phyloP scores from a whole-genome alignment of 2,888 invertebrate species.

The Caenorhabditis sp. region DNA sequence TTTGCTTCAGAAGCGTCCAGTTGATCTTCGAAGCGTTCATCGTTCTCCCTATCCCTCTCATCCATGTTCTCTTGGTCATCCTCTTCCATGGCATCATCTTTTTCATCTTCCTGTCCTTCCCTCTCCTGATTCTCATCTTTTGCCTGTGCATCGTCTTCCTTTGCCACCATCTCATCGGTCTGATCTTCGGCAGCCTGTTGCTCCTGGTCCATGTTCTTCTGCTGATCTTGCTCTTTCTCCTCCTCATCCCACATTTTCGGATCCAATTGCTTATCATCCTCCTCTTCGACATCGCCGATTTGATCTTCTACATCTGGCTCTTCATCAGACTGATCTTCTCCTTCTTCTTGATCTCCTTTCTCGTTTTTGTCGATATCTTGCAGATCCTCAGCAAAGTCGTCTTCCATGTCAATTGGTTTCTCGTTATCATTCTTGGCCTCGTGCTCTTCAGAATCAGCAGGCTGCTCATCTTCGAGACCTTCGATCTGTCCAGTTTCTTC shows the following conservation, averaged over 20 bases:
- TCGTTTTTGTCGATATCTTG: slow-evolving; percentile 84
- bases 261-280: slow-evolving; percentile 91
- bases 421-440: slow-evolving; percentile 85
- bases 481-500: slow-evolving; percentile 86
- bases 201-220: slow-evolving; percentile 87
- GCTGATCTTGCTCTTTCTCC: slow-evolving; percentile 84
- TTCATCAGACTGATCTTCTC: slow-evolving; percentile 83
- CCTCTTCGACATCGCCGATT: slow-evolving; percentile 84
- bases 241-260: slow-evolving; percentile 98
- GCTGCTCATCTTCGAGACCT: slow-evolving; percentile 74
- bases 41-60: slow-evolving; percentile 83
- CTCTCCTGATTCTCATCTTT: slow-evolving; percentile 85
- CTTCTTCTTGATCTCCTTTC: slow-evolving; percentile 86
- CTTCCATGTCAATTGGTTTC: slow-evolving; percentile 83
- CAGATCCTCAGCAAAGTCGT: slow-evolving; percentile 81
- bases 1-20: slow-evolving; percentile 80
- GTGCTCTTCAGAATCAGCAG: slow-evolving; percentile 87
- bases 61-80: slow-evolving; percentile 73
- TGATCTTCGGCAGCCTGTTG: slow-evolving; percentile 74
- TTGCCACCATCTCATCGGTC: slow-evolving; percentile 84
- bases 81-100: slow-evolving; percentile 85
- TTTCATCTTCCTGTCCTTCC: slow-evolving; percentile 86
- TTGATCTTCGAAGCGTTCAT: slow-evolving; percentile 82
- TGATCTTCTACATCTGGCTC: slow-evolving; percentile 75
- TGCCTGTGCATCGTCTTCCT: slow-evolving; percentile 81